Base-by-base conservation (phyloP, 1,140 invertebrate genomes). In the Holotrichia oblita region DNA sequence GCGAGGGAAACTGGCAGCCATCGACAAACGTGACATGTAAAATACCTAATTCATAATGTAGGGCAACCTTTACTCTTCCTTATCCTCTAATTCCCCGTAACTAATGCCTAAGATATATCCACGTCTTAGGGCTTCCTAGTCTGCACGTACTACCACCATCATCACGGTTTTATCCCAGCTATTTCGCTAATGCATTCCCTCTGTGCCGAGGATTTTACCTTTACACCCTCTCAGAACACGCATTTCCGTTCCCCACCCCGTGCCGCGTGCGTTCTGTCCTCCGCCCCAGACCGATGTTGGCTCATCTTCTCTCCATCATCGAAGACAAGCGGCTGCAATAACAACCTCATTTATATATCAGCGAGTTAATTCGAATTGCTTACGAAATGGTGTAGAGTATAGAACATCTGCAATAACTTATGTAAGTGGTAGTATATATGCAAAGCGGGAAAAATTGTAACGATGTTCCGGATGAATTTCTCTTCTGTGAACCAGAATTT, bases 21-120 rank as follows among this genome's bases (percentile, higher is more conserved):
- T 69, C 61, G 61, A 34, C 61, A 69, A 74, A 44, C 41, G 73
- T 74, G 73, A 74, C 73, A 74, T 40, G 73, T 74, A 74, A 74
- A 74, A 74, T 74, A 74, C 73, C 73, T 74, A 74, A 74, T 74
- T 74, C 73, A 74, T 74, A 74, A 74, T 74, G 73, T 74, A 74
- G 41, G 73, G 40, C 73, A 74, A 74, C 73, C 73, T 74, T 74
- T 74, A 44, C 73, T 80, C 80, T 75, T 42, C 74, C 40, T 72
- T 40, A 42, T 74, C 76, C 64, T 74, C 72, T 77, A 77, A 73
- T 77, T 76, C 73, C 24, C 64, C 78, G 79, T 80, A 76, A 77
- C 77, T 80, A 80, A 80, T 80, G 79, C 79, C 77, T 64, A 48
- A 80, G 77, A 80, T 80, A 78, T 77, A 80, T 80, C 79, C 75